Base-by-base conservation (phyloP, 2,113 vertebrate genomes). In the Trichechus manatus region DNA sequence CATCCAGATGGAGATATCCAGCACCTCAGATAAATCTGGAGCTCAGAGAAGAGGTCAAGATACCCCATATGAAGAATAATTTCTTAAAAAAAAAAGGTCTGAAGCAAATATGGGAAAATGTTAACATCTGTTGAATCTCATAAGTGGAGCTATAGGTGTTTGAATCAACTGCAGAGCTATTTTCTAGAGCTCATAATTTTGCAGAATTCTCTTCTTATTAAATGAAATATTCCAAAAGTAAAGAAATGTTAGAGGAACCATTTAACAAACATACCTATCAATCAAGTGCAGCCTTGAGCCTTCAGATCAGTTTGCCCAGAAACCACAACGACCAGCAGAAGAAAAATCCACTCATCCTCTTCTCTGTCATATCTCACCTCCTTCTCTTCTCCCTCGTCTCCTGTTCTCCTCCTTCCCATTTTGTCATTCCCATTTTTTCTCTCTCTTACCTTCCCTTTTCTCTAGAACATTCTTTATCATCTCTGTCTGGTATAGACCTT, bases 271-370 rank as follows among this genome's bases (percentile, higher is more conserved):
- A 93, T 27, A 83, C 10, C n/a, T 61, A 42, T 36, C 70, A 27
- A 87, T 44, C n/a, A 83, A 25, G 39, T 7, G 14, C 13, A 64
- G 70, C 20, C 72, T 20, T 78, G 23, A 88, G 70, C 10, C n/a
- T 78, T 84, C 44, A 13, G 29, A 91, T 93, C 36, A 50, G 20
- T 68, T 91, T 94, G 64, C 27, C 31, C 83, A 90, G 83, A 92
- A 84, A 88, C 22, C 63, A 56, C 36, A 59, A 84, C 84, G 70
- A 14, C 61, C n/a, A 9, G 23, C 19, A 42, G 36, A 91, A 53
- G 11, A 56, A 50, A 66, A 47, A 59, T 27, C 10, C 61, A 13
- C 59, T n/a, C n/a, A 25, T 14, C 42, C 23, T 70, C 31, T 84
- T 47, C 64, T 90, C 59, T 59, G 47, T 6, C 7, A 4, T 8